These are phyloP conservation scores for Tridacna gigas DNA, from an alignment of 2,888 invertebrate genomes.

Conservation along the genomic window DNA sequence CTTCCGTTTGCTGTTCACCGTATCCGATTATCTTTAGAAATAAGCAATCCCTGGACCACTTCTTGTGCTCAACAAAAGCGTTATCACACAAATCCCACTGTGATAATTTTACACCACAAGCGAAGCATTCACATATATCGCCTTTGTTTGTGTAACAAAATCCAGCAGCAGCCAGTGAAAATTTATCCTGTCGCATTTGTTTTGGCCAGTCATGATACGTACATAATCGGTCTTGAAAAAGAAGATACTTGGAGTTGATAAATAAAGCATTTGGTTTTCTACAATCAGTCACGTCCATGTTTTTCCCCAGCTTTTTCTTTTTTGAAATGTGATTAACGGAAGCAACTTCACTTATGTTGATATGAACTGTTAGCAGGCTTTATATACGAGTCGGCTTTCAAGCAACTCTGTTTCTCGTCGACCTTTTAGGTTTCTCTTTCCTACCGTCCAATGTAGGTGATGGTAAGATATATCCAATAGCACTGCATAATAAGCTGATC, in stretches of 20 bases:
- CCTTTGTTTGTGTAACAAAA: conserved; percentile 13
- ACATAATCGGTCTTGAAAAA: neutral
- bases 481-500: conserved; percentile 41
- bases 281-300: conserved; percentile 2
- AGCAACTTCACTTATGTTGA: neutral
- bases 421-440: neutral
- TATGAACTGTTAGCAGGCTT: too few species aligned
- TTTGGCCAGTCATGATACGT: conserved; percentile 16
- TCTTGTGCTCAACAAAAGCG: conserved; percentile 20
- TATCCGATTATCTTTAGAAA: conserved; percentile 29
- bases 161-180: conserved; percentile 1
- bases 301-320: neutral
- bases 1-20: conserved; percentile 1
- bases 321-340: neutral
- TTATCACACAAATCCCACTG: conserved; percentile 2
- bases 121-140: conserved; percentile 19
- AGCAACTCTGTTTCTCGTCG: conserved; percentile 4
- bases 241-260: neutral
- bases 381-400: too few species aligned
- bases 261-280: neutral
- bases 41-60: conserved; percentile 26
- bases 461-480: conserved; percentile 30
- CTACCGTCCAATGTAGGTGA: conserved; percentile 20
- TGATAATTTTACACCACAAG: conserved; percentile 23
- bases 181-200: conserved; percentile 12